A percentile compares a stretch with the other conserved stretches of the same genome.
phyloP scores from a whole-genome alignment of 2,113 vertebrate genomes.

The Xiphophorus maculatus region DNA sequence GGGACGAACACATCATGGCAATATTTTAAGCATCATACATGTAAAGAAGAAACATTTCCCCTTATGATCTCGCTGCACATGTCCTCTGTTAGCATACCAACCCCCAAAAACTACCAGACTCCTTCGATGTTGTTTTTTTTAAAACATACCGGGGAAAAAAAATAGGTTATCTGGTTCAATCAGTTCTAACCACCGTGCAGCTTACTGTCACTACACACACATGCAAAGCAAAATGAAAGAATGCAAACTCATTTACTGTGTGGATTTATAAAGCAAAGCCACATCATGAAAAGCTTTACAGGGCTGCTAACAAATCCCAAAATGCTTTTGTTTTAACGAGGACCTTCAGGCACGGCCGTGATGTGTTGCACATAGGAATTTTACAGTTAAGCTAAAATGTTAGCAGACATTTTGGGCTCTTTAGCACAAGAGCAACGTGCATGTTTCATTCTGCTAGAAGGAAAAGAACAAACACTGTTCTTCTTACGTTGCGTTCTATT shows the following conservation, averaged over 20 bases:
- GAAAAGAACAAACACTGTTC: not conserved
- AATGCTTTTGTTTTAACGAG: not conserved
- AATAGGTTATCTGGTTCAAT: not conserved
- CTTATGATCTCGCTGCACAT: too few relatives aligned
- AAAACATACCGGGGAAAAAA: not conserved
- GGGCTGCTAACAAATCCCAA: not conserved
- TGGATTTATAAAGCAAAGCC: not conserved
- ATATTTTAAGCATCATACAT: not conserved
- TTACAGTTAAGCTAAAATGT: constrained; percentile 2
- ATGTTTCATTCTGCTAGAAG: too few relatives aligned
- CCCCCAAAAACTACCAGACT: not conserved
- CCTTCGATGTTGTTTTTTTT: not conserved
- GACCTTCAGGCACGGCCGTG: not conserved
- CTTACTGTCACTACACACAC: not conserved
- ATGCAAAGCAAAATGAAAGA: constrained; percentile 15
- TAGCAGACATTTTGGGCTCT: not conserved
- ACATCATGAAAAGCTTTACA: not conserved
- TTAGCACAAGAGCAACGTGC: too few relatives aligned
- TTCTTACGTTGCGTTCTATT: not conserved
- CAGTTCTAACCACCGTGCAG: not conserved
- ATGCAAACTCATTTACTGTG: constrained; percentile 9
- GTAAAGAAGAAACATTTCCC: not conserved
- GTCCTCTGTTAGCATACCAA: not conserved
- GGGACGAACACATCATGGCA: not conserved
- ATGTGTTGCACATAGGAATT: not conserved